Evolutionary conservation across 2,797 vertebrate genomes (phyloP), one percentile per base, ranked within the genome.

Genomic region (Sorex maritimensis): DNA sequence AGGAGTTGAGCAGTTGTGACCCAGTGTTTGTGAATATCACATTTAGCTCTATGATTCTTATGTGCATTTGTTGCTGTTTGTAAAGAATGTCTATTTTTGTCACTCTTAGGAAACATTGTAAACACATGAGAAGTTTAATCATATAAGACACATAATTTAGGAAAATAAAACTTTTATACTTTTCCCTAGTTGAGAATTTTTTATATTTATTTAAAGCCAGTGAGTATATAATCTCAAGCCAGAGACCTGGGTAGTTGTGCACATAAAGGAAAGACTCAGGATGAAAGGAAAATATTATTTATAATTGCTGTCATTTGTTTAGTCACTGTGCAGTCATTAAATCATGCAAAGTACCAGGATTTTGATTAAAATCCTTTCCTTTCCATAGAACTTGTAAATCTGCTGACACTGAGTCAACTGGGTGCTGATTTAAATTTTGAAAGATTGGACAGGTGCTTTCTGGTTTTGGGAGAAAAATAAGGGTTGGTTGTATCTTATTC

Each of bases 301-400:
- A 12, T 91, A 84, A 96, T 95, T 58, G 89, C 63, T 91, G 28
- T 68, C 85, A 80, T 81, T 81, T 78, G 41, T 79, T 79, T 68
- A 92, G 90, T 55, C 65, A 89, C 38, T 2, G 6, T 52, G 21
- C 11, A 67, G 58, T 91, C 80, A 74, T 94, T 87, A 88, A 83
- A 89, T 93, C 44, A 46, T 83, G 34, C 9, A 63, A 67, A 26
- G 41, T 88, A 81, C 55, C 30, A 67, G 21, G 12, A 28, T 78
- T 95, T 96, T 78, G 68, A 82, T 92, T 81, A 86, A 38, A 84
- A 86, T 90, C 2, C 24, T 72, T 91, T 87, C 73, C n/a, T 92
- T 91, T 81, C 23, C 21, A 2, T 34, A 30, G 72, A 87, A 9
- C 3, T 75, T 88, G 0, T 74, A 41, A 55, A 6, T 92, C 65